Evolutionary conservation across 2,113 vertebrate species (phyloP), one percentile per base, ranked within the genome.

Genomic region (Tangachromis dhanisi): DNA sequence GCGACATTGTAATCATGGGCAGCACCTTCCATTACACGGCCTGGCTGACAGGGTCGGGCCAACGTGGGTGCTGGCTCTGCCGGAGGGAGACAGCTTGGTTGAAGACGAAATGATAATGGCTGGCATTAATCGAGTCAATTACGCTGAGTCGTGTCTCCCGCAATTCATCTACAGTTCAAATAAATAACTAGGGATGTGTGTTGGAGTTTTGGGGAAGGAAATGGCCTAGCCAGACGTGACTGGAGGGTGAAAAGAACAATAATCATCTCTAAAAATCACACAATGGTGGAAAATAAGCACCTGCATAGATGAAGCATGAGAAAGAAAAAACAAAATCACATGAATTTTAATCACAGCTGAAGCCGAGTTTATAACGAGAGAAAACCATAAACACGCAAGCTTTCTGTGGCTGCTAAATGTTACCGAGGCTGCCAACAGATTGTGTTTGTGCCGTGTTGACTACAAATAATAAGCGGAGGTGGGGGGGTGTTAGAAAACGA

Each of bases 121-220:
- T 94, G 92, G 95, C 94, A 92, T 94, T 95, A 95, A 96, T 96
- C 92, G 92, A 95, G 92, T 95, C 92, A 95, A 95, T 95, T 96
- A 95, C 94, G 86, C 88, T 38, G 90, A 95, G 84, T 71, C 76
- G 81, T 92, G 94, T 95, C 94, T 91, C 95, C 81, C 83, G 17
- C 94, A 95, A 95, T 96, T 92, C 91, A 89, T 93, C 88, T 88
- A 55, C 84, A 12, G 88, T 68, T 95, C 88, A 88, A 88, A 92
- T 93, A 93, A 93, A 94, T 94, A 93, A 92, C 88, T 86, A 57
- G 54, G 88, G 94, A 92, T 94, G 90, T 88, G 84, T 88, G 87
- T 26, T 87, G 83, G 87, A 88, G 87, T 90, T 89, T 83, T 66
- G 61, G 83, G 68, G 57, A 59, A 42, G 90, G 51, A 86, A 88